Base-by-base conservation (phyloP, 2,113 vertebrate genomes). In the Paratilapia polleni region DNA sequence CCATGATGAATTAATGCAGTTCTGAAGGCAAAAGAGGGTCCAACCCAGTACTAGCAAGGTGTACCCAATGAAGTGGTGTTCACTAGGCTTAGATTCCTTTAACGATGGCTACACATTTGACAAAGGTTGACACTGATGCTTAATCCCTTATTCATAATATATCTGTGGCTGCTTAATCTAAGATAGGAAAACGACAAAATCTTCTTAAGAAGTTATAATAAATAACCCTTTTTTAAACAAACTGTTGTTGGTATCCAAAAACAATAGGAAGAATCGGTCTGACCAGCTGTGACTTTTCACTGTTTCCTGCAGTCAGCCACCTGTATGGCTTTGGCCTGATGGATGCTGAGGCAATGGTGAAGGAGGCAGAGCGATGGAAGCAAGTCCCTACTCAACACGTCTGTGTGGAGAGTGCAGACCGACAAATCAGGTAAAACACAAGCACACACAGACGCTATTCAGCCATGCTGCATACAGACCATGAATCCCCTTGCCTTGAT, bases 341-440 rank as follows among this genome's bases (percentile, higher is more conserved):
- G 98, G 98, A 99, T 63, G 98, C 98, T 0, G 98, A 99, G 95
- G 98, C 98, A 31, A 99, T 99, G 98, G 98, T 99, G 93, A 97
- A 97, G 95, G 98, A 99, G 93, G 98, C 98, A 0, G 98, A 98
- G 92, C 96, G 96, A 85, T 99, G 98, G 98, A 98, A 97, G 87
- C 97, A 97, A 0, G 98, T 99, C 8, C 98, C 98, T 34, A 60
- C 95, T 78, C 98, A 99, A 92, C 98, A 98, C 34, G 95, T 99
- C 89, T 99, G 98, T 91, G 97, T 99, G 89, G 98, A 99, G 91
- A 99, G 96, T 78, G 97, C 97, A 3, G 98, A 99, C 91, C 96
- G 97, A 63, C 98, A 99, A 95, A 98, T 98, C 96, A 99, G 98
- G 98, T 99, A 97, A 91, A 92, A 62, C 14, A 20, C 57, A 28